A percentile compares a stretch with the other conserved stretches of the same genome.
phyloP scores from a whole-genome alignment of 2,113 vertebrate genomes.

The Melanerpes aurifrons region DNA sequence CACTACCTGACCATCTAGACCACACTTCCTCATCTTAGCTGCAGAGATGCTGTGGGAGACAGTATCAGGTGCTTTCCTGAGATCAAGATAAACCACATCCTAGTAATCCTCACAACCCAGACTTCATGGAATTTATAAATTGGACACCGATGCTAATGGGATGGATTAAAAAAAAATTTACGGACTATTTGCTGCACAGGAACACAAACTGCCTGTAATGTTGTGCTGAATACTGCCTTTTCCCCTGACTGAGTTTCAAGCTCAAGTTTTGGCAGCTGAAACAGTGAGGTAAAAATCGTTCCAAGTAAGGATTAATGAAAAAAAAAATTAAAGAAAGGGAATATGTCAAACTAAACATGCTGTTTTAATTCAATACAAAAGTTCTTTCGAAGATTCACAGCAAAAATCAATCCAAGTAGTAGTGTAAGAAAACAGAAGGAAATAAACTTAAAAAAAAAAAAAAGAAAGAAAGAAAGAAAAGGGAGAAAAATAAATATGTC shows the following conservation, averaged over 20 bases:
- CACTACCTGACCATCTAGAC: too few species aligned
- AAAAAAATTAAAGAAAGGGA: background rate
- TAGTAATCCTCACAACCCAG: background rate
- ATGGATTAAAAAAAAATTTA: background rate
- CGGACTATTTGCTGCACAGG: background rate
- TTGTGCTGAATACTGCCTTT: background rate
- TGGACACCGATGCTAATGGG: background rate
- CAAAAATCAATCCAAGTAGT: background rate
- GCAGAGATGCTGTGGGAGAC: too few species aligned
- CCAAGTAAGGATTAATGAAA: background rate
- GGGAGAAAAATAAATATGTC: background rate
- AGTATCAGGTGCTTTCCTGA: too few species aligned
- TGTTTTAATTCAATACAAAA: conserved; percentile 3
- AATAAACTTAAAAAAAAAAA: background rate
- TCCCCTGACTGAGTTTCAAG: background rate
- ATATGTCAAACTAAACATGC: background rate
- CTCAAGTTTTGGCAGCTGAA: background rate
- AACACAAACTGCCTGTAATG: background rate
- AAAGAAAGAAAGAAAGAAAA: background rate
- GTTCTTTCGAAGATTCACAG: background rate
- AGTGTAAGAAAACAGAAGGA: background rate
- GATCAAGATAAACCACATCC: background rate
- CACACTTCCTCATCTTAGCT: too few species aligned
- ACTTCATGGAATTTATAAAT: background rate
- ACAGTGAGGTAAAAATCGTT: background rate